Conservation (phyloP, 2,797 vertebrate genomes). For the Helostoma temminkii region DNA sequence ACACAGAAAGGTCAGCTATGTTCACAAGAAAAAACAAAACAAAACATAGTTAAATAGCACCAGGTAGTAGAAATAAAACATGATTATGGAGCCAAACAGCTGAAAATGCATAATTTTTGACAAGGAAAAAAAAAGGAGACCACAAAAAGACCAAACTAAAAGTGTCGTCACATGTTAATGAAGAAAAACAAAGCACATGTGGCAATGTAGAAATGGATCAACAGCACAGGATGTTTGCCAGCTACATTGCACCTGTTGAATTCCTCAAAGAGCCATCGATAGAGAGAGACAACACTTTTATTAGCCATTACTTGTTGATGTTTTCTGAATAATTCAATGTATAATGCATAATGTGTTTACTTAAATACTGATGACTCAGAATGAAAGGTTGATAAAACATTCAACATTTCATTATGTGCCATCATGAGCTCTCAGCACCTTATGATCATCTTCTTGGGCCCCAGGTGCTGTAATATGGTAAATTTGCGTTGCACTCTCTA, state of each 20-base stretch:
- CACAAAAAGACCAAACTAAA: conserved; percentile 41
- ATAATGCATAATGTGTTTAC: too few species aligned
- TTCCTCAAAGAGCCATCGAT: conserved; percentile 63
- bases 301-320: neutral
- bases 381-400: neutral
- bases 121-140: neutral
- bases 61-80: conserved; percentile 39
- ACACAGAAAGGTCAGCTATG: neutral
- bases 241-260: conserved; percentile 88
- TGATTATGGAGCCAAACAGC: conserved; percentile 43
- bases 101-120: conserved; percentile 25
- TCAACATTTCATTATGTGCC: neutral
- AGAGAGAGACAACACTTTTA: conserved; percentile 61
- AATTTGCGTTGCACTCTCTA: conserved; percentile 58
- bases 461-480: neutral
- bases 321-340: neutral
- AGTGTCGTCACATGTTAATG: neutral
- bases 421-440: neutral
- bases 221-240: conserved; percentile 91
- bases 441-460: neutral
- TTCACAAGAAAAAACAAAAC: neutral
- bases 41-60: conserved; percentile 14
- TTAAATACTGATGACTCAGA: neutral
- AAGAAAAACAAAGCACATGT: conserved; percentile 35
- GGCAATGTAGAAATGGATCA: conserved; percentile 79